Base-by-base conservation (phyloP, 2,113 vertebrate genomes). In the Pseudopipra pipra region DNA sequence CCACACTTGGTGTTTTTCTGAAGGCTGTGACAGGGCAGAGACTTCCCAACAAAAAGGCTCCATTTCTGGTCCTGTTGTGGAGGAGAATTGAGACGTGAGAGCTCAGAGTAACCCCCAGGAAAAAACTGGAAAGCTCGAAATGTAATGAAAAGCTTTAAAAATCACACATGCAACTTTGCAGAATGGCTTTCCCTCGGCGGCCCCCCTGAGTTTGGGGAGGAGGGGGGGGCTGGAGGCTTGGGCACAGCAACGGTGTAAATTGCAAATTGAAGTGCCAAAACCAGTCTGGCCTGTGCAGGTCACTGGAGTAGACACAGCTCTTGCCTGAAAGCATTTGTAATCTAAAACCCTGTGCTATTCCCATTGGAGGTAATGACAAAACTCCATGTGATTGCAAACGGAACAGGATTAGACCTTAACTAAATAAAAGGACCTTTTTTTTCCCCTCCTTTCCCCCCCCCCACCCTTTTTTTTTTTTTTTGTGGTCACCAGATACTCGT, bases 261-360 rank as follows among this genome's bases (percentile, higher is more conserved):
- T 73, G 88, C 76, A 86, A 37, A 89, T 0, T 15, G 73, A 87
- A 95, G 96, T 92, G 93, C 95, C 92, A 93, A 75, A 96, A 96
- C 96, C 93, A 93, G 96, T 95, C 95, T 74, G 86, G 91, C 90
- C 96, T 94, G 95, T 89, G 55, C 90, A 93, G 95, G 83, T 96
- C 92, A 67, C 79, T 91, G 90, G 35, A 87, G 92, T 47, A 92
- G 91, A 63, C 51, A 7, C 35, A 65, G 86, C 76, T 95, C 93
- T 85, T 41, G 95, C 93, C 96, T 89, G 93, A 84, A 91, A 95
- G 93, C 93, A 67, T 91, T 94, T 95, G 95, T 95, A 93, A 96
- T 72, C 90, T 85, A 95, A 97, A 94, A 77, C 95, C 73, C 44
- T 22, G 83, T 14, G 0, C 58, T 58, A 14, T 87, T 93, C 86